phyloP scores from a whole-genome alignment of 1,140 invertebrate species.

The Ceratosolen fusciceps region DNA sequence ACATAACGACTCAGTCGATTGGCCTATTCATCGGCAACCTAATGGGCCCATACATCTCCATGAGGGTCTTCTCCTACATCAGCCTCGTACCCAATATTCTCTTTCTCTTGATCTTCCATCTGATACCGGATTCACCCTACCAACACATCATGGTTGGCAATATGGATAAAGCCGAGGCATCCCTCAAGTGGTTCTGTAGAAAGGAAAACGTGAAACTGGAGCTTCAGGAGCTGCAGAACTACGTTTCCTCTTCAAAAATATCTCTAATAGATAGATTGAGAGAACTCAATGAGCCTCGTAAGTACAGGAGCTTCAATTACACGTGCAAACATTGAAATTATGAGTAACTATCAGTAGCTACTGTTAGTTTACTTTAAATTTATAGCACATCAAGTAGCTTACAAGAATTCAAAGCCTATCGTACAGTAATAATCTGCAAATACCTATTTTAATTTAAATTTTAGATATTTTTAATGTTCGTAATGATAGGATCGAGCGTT shows the following conservation, averaged over 20 bases:
- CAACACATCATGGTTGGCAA: constrained; percentile 60
- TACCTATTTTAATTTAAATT: too few species aligned
- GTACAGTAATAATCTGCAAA: too few species aligned
- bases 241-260: constrained; percentile 56
- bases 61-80: constrained; percentile 63
- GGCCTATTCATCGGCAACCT: constrained; percentile 65
- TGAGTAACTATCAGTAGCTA: too few species aligned
- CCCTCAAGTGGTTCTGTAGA: constrained; percentile 64
- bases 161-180: constrained; percentile 62
- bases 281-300: constrained; percentile 52
- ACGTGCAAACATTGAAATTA: too few species aligned
- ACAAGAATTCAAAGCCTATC: not conserved
- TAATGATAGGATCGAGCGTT: too few species aligned
- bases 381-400: not conserved
- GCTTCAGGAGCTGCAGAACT: constrained; percentile 63
- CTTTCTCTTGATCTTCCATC: constrained; percentile 67
- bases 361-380: too few species aligned
- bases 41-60: constrained; percentile 65
- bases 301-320: constrained; percentile 1
- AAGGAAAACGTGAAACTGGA: constrained; percentile 62
- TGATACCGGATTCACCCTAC: constrained; percentile 74
- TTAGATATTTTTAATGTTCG: too few species aligned
- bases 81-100: constrained; percentile 65
- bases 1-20: constrained; percentile 70
- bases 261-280: constrained; percentile 54